Base-by-base conservation (phyloP, 1,140 invertebrate genomes). In the Cephus cinctus region DNA sequence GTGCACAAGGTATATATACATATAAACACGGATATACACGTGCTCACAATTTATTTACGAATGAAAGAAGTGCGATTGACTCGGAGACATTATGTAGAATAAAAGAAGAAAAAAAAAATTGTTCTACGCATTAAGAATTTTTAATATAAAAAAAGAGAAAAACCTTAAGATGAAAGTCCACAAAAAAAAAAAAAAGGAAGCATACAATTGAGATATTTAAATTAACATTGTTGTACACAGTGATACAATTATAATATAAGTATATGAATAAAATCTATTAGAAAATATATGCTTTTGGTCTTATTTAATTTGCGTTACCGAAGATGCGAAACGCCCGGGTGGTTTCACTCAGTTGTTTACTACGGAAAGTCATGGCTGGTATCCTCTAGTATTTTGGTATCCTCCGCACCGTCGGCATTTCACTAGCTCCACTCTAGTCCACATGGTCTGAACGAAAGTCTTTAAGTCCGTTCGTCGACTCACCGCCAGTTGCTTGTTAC, bases 251-350 rank as follows among this genome's bases (percentile, higher is more conserved):
- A 76, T 75, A 72, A 76, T 73, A 75, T 76, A 77, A 76, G 75
- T 71, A 75, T 74, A 76, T 77, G 70, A 76, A 77, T 75, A 77
- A 76, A 77, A 78, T 75, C 73, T 74, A 78, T 78, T 76, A 76
- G 74, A 77, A 75, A 69, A 73, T 69, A 75, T 51, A 50, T 50
- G 57, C 44, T 47, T n/a, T n/a, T 47, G 41, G 56, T 56, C 57
- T 67, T 63, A 49, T 73, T 71, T 69, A 55, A 59, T 67, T 65
- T 59, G n/a, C 57, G 42, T 55, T 54, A 54, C 14, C 50, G 52
- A 41, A n/a, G n/a, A n/a, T n/a, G n/a, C n/a, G n/a, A n/a, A n/a
- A n/a, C n/a, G n/a, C n/a, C n/a, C n/a, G n/a, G n/a, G n/a, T n/a
- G n/a, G n/a, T n/a, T n/a, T n/a, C n/a, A n/a, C n/a, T n/a, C n/a